phyloP scores from a whole-genome alignment of 2,888 invertebrate species.

The Apamea epomidion region DNA sequence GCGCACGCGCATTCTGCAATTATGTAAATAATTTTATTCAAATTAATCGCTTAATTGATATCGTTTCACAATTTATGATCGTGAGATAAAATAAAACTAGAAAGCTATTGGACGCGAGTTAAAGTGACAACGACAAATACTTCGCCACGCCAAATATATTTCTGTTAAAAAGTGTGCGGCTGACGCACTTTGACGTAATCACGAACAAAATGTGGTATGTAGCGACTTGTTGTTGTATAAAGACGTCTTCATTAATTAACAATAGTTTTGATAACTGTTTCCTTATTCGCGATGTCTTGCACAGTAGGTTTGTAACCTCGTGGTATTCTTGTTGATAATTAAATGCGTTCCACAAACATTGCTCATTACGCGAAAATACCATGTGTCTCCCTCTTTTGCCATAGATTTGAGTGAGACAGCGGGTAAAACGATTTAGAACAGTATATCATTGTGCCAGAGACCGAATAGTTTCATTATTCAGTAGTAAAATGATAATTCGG shows the following conservation, averaged over 20 bases:
- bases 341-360: conserved; percentile 42
- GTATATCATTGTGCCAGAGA: conserved; percentile 35
- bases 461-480: conserved; percentile 28
- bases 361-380: conserved; percentile 21
- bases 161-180: conserved; percentile 32
- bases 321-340: conserved; percentile 42
- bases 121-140: conserved; percentile 45
- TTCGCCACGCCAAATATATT: conserved; percentile 39
- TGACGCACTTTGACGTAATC: conserved; percentile 48
- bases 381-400: conserved; percentile 23
- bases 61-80: conserved; percentile 36
- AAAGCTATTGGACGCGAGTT: conserved; percentile 11
- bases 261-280: conserved; percentile 25
- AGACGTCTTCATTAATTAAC: conserved; percentile 20
- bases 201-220: conserved; percentile 19
- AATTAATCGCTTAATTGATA: conserved; percentile 35
- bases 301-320: conserved; percentile 16
- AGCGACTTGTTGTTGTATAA: conserved; percentile 16
- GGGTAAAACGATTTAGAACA: conserved; percentile 21
- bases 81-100: conserved; percentile 22
- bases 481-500: conserved; percentile 34
- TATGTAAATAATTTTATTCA: conserved; percentile 34
- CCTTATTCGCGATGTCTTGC: conserved; percentile 25
- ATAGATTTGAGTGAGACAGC: conserved; percentile 11
- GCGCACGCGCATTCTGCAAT: conserved; percentile 8